phyloP scores from a whole-genome alignment of 2,113 vertebrate genomes.

The Actenoides lindsayi region DNA sequence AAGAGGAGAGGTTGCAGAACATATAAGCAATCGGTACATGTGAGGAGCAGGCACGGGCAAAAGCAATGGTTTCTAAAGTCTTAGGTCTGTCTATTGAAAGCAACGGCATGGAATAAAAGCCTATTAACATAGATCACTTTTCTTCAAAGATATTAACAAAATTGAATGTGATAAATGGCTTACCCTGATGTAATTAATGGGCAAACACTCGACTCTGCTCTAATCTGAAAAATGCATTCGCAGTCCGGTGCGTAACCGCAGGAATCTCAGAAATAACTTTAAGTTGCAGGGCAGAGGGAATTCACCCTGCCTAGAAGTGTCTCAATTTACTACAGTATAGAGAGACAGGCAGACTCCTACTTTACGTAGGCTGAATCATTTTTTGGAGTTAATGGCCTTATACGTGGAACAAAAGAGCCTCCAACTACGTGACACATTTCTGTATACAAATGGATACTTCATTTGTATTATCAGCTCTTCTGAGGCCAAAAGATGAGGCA shows the following conservation, averaged over 20 bases:
- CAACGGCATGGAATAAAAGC: slow-evolving; percentile 17
- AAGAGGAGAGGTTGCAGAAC: slow-evolving; percentile 81
- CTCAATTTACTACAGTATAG: neutral
- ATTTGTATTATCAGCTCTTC: neutral
- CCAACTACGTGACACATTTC: neutral
- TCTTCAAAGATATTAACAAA: neutral
- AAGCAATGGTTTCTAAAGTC: slow-evolving; percentile 45
- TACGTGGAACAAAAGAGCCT: neutral
- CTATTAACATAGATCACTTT: neutral
- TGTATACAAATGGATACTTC: neutral
- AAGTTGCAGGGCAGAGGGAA: neutral
- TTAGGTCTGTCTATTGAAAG: neutral
- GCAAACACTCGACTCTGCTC: neutral
- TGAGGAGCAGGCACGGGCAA: slow-evolving; percentile 65
- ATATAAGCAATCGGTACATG: slow-evolving; percentile 74
- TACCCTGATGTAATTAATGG: neutral
- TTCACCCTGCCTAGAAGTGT: neutral
- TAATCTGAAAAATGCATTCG: neutral
- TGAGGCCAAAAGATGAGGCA: neutral
- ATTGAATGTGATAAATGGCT: neutral
- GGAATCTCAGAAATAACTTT: neutral
- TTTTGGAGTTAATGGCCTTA: neutral
- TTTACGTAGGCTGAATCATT: neutral
- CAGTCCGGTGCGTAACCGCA: neutral
- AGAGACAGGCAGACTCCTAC: neutral